These are phyloP conservation scores for Coenonympha glycerion DNA, from an alignment of 2,888 invertebrate species.

Conservation along the genomic window DNA sequence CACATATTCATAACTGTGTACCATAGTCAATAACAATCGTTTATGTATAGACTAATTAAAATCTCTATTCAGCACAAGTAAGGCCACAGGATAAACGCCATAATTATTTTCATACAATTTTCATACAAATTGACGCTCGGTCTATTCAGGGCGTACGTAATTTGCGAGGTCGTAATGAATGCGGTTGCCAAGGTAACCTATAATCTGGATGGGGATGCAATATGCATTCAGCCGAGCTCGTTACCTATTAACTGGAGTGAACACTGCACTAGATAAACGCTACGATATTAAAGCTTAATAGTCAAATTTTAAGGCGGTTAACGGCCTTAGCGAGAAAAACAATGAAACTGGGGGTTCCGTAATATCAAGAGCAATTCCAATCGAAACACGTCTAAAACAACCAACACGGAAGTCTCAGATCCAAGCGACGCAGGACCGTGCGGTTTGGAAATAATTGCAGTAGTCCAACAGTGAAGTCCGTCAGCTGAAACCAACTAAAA, in stretches of 20 bases:
- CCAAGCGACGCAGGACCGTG: too few relatives aligned
- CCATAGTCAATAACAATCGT: background rate
- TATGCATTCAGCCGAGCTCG: conserved; percentile 17
- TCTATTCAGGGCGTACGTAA: background rate
- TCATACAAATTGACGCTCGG: conserved; percentile 5
- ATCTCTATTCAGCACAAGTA: background rate
- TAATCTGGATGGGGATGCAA: conserved; percentile 15
- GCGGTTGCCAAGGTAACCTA: conserved; percentile 11
- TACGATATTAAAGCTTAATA: conserved; percentile 19
- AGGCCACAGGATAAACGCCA: background rate
- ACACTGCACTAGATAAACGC: conserved; percentile 15
- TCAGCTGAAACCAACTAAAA: too few relatives aligned
- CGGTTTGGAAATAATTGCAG: too few relatives aligned
- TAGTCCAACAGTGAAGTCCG: too few relatives aligned
- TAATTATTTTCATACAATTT: conserved; percentile 4
- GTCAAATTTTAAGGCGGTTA: conserved; percentile 11
- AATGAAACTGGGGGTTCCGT: too few relatives aligned
- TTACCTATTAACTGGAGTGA: conserved; percentile 27
- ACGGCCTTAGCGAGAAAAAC: too few relatives aligned
- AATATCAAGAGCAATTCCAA: too few relatives aligned
- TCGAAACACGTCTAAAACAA: too few relatives aligned
- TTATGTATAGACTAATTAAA: background rate
- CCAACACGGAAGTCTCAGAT: too few relatives aligned
- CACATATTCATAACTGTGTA: too few relatives aligned
- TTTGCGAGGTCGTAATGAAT: conserved; percentile 8